Evolutionary conservation across 2,113 vertebrate genomes (phyloP).

Genomic region (Chaenogobius annularis): DNA sequence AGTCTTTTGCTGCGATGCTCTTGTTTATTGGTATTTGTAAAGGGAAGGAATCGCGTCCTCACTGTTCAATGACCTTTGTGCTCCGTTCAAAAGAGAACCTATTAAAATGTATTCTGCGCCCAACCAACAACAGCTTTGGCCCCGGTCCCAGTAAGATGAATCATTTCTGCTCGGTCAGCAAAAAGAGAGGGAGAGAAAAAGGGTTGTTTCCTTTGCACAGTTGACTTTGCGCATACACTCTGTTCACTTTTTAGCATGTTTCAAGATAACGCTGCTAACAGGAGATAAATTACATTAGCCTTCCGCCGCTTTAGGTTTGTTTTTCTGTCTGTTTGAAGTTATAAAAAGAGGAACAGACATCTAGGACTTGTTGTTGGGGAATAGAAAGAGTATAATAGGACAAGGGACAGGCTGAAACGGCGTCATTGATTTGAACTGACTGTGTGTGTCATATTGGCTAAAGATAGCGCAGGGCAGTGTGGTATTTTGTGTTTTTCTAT

Average conservation of each 20-base stretch:
- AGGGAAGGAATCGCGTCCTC: slow-evolving; percentile 25
- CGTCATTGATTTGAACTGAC: slow-evolving; percentile 40
- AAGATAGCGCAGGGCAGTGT: slow-evolving; percentile 64
- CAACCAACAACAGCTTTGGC: slow-evolving; percentile 57
- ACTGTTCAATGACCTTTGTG: slow-evolving; percentile 36
- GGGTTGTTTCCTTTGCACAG: slow-evolving; percentile 30
- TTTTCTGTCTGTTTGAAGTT: neutral
- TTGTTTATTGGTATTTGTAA: slow-evolving; percentile 23
- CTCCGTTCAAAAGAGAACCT: slow-evolving; percentile 15
- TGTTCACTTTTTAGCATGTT: slow-evolving; percentile 34
- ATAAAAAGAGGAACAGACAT: slow-evolving; percentile 2
- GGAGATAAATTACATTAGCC: slow-evolving; percentile 17
- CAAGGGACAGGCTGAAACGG: slow-evolving; percentile 1
- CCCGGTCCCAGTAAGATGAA: slow-evolving; percentile 51
- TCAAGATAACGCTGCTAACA: slow-evolving; percentile 14
- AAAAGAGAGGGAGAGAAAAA: slow-evolving; percentile 18
- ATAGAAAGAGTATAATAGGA: neutral
- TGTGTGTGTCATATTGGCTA: slow-evolving; percentile 51
- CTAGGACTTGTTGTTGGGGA: slow-evolving; percentile 26
- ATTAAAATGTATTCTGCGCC: slow-evolving; percentile 32
- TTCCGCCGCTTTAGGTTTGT: neutral
- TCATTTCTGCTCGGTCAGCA: slow-evolving; percentile 67
- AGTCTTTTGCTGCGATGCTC: slow-evolving; percentile 9
- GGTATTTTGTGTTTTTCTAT: slow-evolving; percentile 67
- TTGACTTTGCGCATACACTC: slow-evolving; percentile 23